phyloP scores from a whole-genome alignment of 2,888 invertebrate species.

The Agrenia bidenticulata region DNA sequence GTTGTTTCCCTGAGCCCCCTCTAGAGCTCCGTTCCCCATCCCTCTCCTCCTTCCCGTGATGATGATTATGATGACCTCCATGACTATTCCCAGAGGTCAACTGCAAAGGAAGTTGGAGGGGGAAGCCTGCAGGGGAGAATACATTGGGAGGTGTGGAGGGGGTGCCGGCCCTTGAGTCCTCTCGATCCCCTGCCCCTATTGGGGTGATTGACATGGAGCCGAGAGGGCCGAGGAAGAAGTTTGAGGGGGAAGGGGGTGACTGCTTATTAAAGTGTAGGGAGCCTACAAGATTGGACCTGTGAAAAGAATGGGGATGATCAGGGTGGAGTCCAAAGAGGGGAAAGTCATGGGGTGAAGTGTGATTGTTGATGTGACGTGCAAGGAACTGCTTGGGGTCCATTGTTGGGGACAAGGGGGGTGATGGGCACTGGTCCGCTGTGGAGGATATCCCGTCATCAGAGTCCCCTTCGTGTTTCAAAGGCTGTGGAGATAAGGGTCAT shows the following conservation, averaged over 20 bases:
- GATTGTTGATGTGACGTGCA: not conserved
- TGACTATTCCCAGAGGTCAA: not conserved
- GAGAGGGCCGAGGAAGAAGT: constrained; percentile 22
- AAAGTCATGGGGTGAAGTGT: constrained; percentile 15
- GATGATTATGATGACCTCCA: constrained; percentile 11
- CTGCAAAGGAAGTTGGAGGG: constrained; percentile 7
- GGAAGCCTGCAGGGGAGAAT: constrained; percentile 28
- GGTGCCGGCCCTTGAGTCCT: constrained; percentile 19
- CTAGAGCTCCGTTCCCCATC: constrained; percentile 7
- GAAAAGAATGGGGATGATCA: constrained; percentile 14
- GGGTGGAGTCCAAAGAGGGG: constrained; percentile 24
- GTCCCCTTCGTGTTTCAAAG: constrained; percentile 22
- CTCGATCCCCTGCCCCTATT: constrained; percentile 12
- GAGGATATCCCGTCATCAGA: constrained; percentile 22
- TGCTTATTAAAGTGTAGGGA: constrained; percentile 16
- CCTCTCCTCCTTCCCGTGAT: not conserved
- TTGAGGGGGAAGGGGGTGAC: constrained; percentile 26
- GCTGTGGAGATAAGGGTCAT: constrained; percentile 21
- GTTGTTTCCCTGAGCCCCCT: not conserved
- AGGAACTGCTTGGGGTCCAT: constrained; percentile 20
- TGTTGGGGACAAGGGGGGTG: constrained; percentile 13
- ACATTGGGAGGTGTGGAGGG: constrained; percentile 28
- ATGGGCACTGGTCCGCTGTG: constrained; percentile 9
- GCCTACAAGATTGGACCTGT: not conserved
- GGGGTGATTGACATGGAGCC: constrained; percentile 15